A percentile compares a stretch with the other conserved stretches of the same genome.
These are phyloP conservation scores for Etia nguti DNA, from an alignment of 2,113 vertebrate genomes.

Conservation along the genomic window DNA sequence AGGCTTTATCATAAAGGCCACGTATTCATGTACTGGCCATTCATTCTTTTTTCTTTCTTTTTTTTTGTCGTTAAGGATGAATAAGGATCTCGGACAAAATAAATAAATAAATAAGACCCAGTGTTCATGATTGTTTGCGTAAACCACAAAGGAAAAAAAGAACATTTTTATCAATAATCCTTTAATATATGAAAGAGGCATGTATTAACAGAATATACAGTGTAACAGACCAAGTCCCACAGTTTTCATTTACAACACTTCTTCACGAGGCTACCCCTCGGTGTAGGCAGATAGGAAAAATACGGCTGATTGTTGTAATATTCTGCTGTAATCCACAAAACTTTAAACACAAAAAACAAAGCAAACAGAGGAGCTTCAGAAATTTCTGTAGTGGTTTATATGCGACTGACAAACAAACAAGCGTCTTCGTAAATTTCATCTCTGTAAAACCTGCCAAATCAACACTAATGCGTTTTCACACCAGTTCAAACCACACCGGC, in stretches of 20 bases:
- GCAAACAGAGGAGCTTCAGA: not conserved
- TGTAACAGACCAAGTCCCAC: constrained; percentile 77
- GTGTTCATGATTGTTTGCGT: not conserved
- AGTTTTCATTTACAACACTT: constrained; percentile 55
- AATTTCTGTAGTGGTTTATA: constrained; percentile 1
- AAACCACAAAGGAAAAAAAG: not conserved
- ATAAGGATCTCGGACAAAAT: not conserved
- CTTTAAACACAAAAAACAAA: not conserved
- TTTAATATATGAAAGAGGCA: constrained; percentile 77
- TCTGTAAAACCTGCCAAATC: not conserved
- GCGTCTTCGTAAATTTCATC: not conserved
- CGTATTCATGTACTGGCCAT: not conserved
- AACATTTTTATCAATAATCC: constrained; percentile 59
- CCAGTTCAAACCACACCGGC: not conserved
- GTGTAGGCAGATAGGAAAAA: not conserved
- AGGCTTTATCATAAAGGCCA: not conserved
- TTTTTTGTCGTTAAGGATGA: not conserved
- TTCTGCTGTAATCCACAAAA: not conserved
- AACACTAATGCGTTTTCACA: not conserved
- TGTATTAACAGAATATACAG: constrained; percentile 73
- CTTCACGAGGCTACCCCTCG: constrained; percentile 38
- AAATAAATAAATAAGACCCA: not conserved
- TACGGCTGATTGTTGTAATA: not conserved
- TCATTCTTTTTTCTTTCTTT: not conserved
- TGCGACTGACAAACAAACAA: not conserved